These are phyloP conservation scores for Ptychobarbus kaznakovi DNA, from an alignment of 2,797 vertebrate genomes.

Conservation along the genomic window DNA sequence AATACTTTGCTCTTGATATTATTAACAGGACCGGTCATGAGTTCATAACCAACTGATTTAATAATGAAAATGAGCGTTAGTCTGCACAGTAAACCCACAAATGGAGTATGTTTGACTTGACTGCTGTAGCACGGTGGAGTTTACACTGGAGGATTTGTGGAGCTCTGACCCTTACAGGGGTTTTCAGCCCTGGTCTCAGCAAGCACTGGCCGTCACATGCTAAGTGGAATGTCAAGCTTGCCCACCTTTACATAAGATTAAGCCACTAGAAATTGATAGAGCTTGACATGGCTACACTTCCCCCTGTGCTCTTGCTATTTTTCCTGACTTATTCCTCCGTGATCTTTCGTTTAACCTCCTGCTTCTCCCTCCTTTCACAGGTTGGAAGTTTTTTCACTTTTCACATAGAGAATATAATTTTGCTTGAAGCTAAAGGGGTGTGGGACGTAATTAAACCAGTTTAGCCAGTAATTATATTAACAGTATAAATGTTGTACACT, in stretches of 20 bases:
- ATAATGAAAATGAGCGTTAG: conserved; percentile 12
- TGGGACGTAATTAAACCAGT: neutral
- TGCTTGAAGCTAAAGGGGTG: conserved; percentile 14
- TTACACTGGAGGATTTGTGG: conserved; percentile 81
- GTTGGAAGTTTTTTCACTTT: conserved; percentile 27
- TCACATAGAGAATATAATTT: conserved; percentile 36
- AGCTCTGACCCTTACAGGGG: conserved; percentile 72
- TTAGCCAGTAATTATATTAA: conserved; percentile 16
- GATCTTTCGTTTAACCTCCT: conserved; percentile 42
- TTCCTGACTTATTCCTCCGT: conserved; percentile 43
- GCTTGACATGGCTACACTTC: conserved; percentile 62
- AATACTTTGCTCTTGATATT: conserved; percentile 28
- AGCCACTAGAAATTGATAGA: conserved; percentile 77
- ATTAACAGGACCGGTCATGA: conserved; percentile 8
- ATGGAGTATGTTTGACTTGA: conserved; percentile 69
- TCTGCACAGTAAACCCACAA: conserved; percentile 22
- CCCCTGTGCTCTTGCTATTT: conserved; percentile 47
- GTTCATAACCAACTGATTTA: conserved; percentile 21
- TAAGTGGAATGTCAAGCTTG: conserved; percentile 78
- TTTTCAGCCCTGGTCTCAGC: conserved; percentile 30
- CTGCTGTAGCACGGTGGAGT: conserved; percentile 79
- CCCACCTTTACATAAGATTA: conserved; percentile 80
- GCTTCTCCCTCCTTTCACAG: conserved; percentile 32
- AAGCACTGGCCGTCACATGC: conserved; percentile 55
- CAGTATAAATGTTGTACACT: neutral